Percentiles rank a stretch among this genome's conserved stretches.
Conservation (phyloP, 2,113 vertebrate species). For the Halcyon senegalensis region DNA sequence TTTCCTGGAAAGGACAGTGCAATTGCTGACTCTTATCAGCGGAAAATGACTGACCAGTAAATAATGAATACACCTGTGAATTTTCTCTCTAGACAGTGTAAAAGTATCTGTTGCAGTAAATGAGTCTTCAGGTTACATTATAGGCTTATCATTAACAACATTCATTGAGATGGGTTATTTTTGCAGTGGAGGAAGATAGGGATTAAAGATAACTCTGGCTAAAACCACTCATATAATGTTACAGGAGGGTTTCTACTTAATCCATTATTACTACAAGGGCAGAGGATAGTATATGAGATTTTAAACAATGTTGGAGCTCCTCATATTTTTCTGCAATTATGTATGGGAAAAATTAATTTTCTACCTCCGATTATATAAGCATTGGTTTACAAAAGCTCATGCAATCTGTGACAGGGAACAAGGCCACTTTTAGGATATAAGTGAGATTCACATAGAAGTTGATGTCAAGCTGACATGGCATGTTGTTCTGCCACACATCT, state of each 20-base stretch:
- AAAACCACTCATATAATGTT: not conserved
- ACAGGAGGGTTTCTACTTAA: not conserved
- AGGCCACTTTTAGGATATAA: not conserved
- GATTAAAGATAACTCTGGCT: not conserved
- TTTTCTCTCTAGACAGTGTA: not conserved
- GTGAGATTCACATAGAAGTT: not conserved
- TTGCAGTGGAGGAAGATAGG: accelerated
- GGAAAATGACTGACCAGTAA: not conserved
- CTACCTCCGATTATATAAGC: not conserved
- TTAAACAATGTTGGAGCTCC: not conserved
- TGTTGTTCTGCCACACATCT: not conserved
- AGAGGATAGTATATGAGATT: not conserved
- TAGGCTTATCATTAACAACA: not conserved
- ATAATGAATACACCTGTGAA: not conserved
- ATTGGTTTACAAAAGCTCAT: not conserved
- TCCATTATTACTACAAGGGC: not conserved
- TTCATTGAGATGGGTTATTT: accelerated
- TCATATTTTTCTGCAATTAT: not conserved
- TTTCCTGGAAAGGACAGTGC: not conserved
- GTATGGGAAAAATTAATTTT: not conserved
- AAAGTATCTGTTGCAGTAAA: not conserved
- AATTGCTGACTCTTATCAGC: not conserved
- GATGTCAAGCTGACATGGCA: not conserved
- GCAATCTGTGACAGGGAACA: not conserved
- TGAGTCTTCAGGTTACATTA: not conserved